Evolutionary conservation across 30 jellyfish, hydroid and myxozoan genomes (phyloP).

Genomic region (Chrysaora quinquecirrha): DNA sequence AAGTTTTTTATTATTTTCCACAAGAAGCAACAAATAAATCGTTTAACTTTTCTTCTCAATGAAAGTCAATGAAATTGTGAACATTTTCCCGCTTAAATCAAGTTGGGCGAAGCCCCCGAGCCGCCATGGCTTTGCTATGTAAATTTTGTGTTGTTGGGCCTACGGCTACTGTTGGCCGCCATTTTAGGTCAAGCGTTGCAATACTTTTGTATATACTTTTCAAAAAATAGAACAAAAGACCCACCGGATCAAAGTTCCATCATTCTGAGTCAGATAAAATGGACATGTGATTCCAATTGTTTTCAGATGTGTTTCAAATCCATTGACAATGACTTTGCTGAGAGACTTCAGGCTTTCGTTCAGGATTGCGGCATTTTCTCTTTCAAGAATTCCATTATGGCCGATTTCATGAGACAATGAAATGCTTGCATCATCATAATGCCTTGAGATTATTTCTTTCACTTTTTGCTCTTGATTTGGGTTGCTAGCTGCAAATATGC

Average conservation of each 20-base stretch:
- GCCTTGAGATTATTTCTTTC: slow-evolving; percentile 11
- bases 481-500: slow-evolving; percentile 60
- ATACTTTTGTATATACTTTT: too few relatives aligned
- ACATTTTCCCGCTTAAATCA: too few relatives aligned
- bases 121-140: too few relatives aligned
- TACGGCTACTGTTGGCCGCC: too few relatives aligned
- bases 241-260: slow-evolving; percentile 76
- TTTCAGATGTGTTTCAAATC: slow-evolving; percentile 40
- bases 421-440: slow-evolving; percentile 11
- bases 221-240: background rate
- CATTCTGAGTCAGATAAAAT: slow-evolving; percentile 69
- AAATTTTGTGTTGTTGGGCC: too few relatives aligned
- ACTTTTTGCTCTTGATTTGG: slow-evolving; percentile 51
- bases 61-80: too few relatives aligned
- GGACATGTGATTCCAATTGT: slow-evolving; percentile 53
- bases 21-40: too few relatives aligned
- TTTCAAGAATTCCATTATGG: slow-evolving; percentile 59
- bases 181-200: too few relatives aligned
- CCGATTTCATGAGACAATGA: slow-evolving; percentile 68
- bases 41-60: too few relatives aligned
- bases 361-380: slow-evolving; percentile 76
- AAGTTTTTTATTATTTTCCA: too few relatives aligned
- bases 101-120: too few relatives aligned
- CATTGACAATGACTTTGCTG: slow-evolving; percentile 26
- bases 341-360: slow-evolving; percentile 60